Evolutionary conservation across 2,888 invertebrate species (phyloP).

Genomic region (Omphaloscelis lunosa): DNA sequence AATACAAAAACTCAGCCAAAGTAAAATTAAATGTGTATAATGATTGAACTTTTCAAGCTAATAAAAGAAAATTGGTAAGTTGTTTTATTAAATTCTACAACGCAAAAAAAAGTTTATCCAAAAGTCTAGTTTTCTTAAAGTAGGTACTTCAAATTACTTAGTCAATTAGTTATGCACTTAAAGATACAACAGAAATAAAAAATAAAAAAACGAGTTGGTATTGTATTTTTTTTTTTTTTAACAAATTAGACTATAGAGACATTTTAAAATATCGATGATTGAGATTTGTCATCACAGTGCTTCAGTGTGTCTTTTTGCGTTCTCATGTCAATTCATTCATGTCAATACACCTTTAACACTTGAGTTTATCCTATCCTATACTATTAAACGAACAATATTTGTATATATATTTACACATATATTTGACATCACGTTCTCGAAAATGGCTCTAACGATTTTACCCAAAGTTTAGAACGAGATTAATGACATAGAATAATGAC

Average conservation of each 20-base stretch:
- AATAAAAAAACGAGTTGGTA: not conserved
- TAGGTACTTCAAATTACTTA: constrained; percentile 21
- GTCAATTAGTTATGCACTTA: constrained; percentile 35
- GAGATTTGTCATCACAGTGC: constrained; percentile 33
- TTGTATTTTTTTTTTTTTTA: constrained; percentile 21
- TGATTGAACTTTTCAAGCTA: constrained; percentile 6
- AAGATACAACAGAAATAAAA: constrained; percentile 16
- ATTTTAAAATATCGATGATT: constrained; percentile 27
- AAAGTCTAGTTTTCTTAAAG: constrained; percentile 19
- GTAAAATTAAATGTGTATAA: too few relatives aligned
- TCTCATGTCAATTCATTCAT: constrained; percentile 3
- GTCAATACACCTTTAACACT: constrained; percentile 54
- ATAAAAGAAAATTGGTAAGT: constrained; percentile 12
- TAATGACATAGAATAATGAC: too few relatives aligned
- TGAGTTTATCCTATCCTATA: not conserved
- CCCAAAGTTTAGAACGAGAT: too few relatives aligned
- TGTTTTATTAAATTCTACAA: not conserved
- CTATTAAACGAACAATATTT: too few relatives aligned
- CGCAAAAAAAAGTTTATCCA: not conserved
- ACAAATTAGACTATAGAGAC: constrained; percentile 18
- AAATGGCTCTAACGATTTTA: too few relatives aligned
- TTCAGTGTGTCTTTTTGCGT: constrained; percentile 19
- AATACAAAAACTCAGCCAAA: too few relatives aligned
- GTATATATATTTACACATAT: too few relatives aligned
- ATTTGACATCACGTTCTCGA: too few relatives aligned